These are phyloP conservation scores for Dryobates pubescens DNA, from an alignment of 2,797 vertebrate species.

Conservation along the genomic window DNA sequence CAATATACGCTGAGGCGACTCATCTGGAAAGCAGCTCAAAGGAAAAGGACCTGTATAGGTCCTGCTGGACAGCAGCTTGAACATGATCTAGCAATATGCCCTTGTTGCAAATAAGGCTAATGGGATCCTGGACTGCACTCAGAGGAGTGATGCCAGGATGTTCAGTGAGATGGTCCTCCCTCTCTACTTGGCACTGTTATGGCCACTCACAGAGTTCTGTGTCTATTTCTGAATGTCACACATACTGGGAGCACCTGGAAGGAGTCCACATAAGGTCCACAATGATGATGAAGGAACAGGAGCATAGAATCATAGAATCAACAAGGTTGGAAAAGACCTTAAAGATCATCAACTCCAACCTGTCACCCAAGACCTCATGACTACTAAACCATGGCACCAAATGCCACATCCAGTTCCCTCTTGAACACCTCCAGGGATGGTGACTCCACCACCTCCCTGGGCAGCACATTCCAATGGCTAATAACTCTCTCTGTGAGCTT, in stretches of 20 bases:
- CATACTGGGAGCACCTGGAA: not conserved
- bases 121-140: not conserved
- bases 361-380: too few species aligned
- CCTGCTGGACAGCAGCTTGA: not conserved
- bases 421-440: too few species aligned
- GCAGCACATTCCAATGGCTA: too few species aligned
- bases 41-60: not conserved
- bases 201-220: too few species aligned
- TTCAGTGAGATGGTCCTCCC: not conserved
- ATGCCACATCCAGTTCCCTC: too few species aligned
- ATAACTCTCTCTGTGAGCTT: too few species aligned
- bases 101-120: not conserved
- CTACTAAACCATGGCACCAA: too few species aligned
- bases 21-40: not conserved
- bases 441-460: too few species aligned
- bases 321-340: too few species aligned
- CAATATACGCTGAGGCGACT: not conserved
- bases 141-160: not conserved
- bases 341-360: too few species aligned
- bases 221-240: not conserved
- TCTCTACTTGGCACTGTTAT: not conserved
- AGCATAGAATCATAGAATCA: too few species aligned
- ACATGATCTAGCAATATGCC: not conserved
- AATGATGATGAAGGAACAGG: not conserved
- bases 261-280: not conserved